These are phyloP conservation scores for Camptogramma bilineatum DNA, from an alignment of 2,888 invertebrate genomes.

Conservation along the genomic window DNA sequence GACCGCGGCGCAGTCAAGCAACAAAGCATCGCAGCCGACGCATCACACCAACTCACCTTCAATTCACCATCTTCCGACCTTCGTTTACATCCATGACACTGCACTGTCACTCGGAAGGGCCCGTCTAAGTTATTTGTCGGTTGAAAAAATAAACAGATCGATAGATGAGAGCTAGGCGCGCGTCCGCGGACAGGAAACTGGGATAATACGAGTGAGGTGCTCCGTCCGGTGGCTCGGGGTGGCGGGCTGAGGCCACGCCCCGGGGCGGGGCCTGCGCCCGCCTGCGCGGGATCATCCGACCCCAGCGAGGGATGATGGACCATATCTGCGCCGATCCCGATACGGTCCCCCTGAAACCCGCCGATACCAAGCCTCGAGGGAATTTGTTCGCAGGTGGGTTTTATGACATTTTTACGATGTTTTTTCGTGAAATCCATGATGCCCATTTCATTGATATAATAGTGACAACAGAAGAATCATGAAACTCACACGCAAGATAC, in stretches of 20 bases:
- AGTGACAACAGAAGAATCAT: neutral
- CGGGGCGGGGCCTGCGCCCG: slow-evolving; percentile 56
- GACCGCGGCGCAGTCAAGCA: too few relatives aligned
- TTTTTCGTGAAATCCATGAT: neutral
- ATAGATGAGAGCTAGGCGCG: slow-evolving; percentile 78
- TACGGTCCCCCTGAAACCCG: slow-evolving; percentile 24
- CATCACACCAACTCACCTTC: slow-evolving; percentile 44
- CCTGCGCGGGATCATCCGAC: slow-evolving; percentile 55
- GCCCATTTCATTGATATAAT: neutral
- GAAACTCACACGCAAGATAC: neutral
- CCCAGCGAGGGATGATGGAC: slow-evolving; percentile 34
- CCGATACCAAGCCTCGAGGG: slow-evolving; percentile 7
- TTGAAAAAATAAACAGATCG: slow-evolving; percentile 84
- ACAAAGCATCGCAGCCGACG: neutral
- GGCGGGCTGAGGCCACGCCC: slow-evolving; percentile 55
- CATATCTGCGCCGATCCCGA: slow-evolving; percentile 28
- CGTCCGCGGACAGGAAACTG: slow-evolving; percentile 83
- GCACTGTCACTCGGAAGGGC: slow-evolving; percentile 61
- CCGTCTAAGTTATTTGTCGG: slow-evolving; percentile 61
- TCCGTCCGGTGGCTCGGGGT: slow-evolving; percentile 62
- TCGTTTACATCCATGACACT: slow-evolving; percentile 48
- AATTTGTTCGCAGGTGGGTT: slow-evolving; percentile 10
- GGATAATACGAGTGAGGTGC: slow-evolving; percentile 78
- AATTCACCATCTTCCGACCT: slow-evolving; percentile 47
- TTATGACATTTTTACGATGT: slow-evolving; percentile 12